Base-by-base conservation (phyloP, 2,888 invertebrate species). In the Germaria angustata region DNA sequence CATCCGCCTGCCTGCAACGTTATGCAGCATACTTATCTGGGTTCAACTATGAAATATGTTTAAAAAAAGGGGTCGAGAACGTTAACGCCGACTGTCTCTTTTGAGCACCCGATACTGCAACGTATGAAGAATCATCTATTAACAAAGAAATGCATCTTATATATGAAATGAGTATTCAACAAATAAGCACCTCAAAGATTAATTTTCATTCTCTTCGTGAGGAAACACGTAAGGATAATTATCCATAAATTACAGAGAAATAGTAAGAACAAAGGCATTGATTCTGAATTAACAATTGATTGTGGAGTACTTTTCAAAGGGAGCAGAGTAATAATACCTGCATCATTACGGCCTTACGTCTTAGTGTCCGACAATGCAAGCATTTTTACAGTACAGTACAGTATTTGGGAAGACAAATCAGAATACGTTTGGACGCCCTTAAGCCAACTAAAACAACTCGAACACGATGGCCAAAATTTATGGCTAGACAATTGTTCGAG, bases 61-160 rank as follows among this genome's bases (percentile, higher is more conserved):
- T 68, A 0, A 49, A 76, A 61, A 76, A 46, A 41, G 72, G 84
- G 1, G 46, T 24, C 2, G 84, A 84, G 13, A 73, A 77, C 22
- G 17, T 41, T 2, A 78, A 81, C 15, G 81, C 61, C 7, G 84
- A 85, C 63, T 82, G 81, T 39, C 49, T 85, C 2, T 61, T 15
- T 2, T 9, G 71, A 28, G 59, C 24, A 1, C 41, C 24, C 0
- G 22, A 61, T 8, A 36, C n/a, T 39, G 1, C 46, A 41, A 46
- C 53, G 55, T n/a, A n/a, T n/a, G 39, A 41, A 28, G 6, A 28
- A 6, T 28, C 28, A 28, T n/a, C n/a, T n/a, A 17, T 22, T 41
- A 7, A n/a, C 9, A 13, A 71, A 73, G 20, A 63, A n/a, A 7
- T 22, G 24, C 24, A 61, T 39, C 22, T 34, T 41, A 55, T 73